These are phyloP conservation scores for Coelopa pilipes DNA, from an alignment of 2,888 invertebrate species.

Conservation along the genomic window DNA sequence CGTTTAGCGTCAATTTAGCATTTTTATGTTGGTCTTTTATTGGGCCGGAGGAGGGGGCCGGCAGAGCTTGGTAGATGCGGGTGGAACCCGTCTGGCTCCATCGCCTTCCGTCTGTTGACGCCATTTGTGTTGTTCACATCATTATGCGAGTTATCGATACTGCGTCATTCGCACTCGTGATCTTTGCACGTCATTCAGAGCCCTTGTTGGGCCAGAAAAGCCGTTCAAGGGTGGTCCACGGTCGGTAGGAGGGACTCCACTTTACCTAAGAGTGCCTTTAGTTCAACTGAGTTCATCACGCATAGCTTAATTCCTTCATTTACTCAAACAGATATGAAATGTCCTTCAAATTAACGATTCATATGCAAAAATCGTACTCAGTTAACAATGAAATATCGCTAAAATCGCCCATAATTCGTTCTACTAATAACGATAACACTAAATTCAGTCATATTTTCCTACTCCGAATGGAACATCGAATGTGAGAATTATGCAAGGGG, in stretches of 20 bases:
- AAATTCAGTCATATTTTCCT: too few relatives aligned
- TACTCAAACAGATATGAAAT: too few relatives aligned
- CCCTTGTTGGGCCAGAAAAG: not conserved
- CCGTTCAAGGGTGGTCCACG: not conserved
- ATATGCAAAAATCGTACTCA: too few relatives aligned
- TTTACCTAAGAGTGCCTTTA: too few relatives aligned
- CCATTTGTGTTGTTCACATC: constrained; percentile 28
- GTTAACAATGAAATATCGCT: too few relatives aligned
- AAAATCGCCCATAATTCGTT: too few relatives aligned
- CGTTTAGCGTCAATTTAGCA: constrained; percentile 24
- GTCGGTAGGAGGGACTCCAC: not conserved
- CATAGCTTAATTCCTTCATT: too few relatives aligned
- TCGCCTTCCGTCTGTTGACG: constrained; percentile 2
- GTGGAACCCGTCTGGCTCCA: constrained; percentile 6
- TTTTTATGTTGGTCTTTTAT: constrained; percentile 30
- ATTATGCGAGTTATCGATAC: constrained; percentile 30
- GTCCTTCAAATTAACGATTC: too few relatives aligned
- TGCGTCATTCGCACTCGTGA: not conserved
- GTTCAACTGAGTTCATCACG: too few relatives aligned
- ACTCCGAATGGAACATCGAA: too few relatives aligned
- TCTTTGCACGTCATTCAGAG: not conserved
- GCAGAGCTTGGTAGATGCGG: constrained; percentile 6
- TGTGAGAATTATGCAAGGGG: too few relatives aligned
- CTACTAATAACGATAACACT: too few relatives aligned
- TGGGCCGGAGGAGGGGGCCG: not conserved